Conservation (phyloP, 2,113 vertebrate species). For the Sinocyclocheilus anshuiensis region DNA sequence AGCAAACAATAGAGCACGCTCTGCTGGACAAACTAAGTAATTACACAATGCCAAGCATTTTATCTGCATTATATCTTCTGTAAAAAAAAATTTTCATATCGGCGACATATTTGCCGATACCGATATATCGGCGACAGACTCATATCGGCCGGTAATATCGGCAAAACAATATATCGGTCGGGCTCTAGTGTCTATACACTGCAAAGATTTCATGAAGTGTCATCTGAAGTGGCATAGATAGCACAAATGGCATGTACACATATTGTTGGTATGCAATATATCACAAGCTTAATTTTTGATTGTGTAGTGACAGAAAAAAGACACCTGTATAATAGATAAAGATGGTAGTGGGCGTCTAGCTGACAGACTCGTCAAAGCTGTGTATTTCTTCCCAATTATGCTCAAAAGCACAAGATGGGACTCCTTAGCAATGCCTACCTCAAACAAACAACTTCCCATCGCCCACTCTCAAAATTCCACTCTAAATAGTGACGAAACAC, state of each 20-base stretch:
- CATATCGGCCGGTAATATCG: no score
- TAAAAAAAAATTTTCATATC: no score
- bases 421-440: neutral
- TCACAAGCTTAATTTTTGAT: neutral
- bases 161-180: no score
- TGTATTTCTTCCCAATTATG: neutral
- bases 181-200: neutral
- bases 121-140: no score
- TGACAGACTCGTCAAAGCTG: slow-evolving; percentile 36
- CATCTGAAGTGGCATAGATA: neutral
- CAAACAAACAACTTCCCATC: neutral
- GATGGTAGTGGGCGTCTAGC: slow-evolving; percentile 26
- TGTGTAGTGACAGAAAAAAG: neutral
- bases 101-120: no score
- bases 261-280: neutral
- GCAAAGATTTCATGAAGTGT: neutral
- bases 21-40: no score
- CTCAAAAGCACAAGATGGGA: neutral
- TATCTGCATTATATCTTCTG: no score
- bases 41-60: no score
- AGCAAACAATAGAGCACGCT: no score
- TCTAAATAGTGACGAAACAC: no score
- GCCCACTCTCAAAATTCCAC: no score
- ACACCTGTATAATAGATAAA: neutral
- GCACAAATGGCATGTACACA: neutral